Base-by-base conservation (phyloP, 2,888 invertebrate species). In the Eumerus sabulonum region DNA sequence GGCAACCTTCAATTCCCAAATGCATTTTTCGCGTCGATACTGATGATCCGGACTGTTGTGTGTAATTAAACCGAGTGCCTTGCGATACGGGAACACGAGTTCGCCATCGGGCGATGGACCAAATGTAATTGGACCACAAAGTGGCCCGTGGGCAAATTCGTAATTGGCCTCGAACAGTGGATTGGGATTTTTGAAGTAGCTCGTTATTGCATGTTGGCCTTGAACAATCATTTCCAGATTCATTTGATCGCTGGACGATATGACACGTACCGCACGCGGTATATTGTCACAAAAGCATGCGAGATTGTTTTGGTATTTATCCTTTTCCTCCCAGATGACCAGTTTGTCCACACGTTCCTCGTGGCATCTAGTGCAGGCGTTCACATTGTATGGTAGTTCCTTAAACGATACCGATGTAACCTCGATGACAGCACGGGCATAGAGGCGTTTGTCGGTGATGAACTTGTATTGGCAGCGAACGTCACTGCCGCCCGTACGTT, bases 71-170 rank as follows among this genome's bases (percentile, higher is more conserved):
- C 93, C 92, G 53, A 96, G 90, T 0, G 95, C 95, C 87, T 95
- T 95, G 86, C 95, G 92, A 85, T 94, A 94, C 0, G 96, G 96
- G 85, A 95, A 96, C 27, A 95, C 93, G n/a, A 96, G 93, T 87
- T 96, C 95, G 0, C 96, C 96, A 84, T 96, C 96, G 0, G 94
- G 93, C 0, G 93, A 92, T 0, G 96, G 94, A 7, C 94, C 93
- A 51, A 96, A 89, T 2, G 94, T 92, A 0, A 96, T 93, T 0
- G 96, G 95, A 0, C 96, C 96, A 85, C 96, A 96, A 0, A 96
- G 90, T 0, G 96, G 96, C 0, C 96, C 96, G 84, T 97, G 96
- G 0, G 96, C 95, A 85, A 97, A 97, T 86, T 96, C 95, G 86
- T 95, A 97, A 4, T 92, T 92, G 0, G 96, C 97, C 87, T 96